Evolutionary conservation across 2,797 vertebrate species (phyloP).

Genomic region (Carduelis carduelis): DNA sequence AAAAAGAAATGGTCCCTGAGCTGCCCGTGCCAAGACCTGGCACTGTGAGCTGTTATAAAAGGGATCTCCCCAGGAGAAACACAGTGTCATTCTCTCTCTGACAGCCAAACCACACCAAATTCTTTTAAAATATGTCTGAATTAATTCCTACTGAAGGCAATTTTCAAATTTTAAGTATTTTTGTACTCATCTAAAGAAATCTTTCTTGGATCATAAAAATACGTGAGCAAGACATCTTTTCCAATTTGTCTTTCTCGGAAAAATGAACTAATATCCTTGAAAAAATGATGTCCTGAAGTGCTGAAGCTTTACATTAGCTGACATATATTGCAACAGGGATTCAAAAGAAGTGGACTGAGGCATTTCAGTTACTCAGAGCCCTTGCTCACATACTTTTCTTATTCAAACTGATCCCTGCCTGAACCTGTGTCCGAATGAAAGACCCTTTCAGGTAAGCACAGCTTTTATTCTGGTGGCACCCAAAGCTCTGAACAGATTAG

Average conservation of each 20-base stretch:
- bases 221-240: fast-evolving
- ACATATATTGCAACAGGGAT: not conserved
- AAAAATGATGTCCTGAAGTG: not conserved
- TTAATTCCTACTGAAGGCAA: not conserved
- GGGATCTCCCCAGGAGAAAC: not conserved
- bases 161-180: not conserved
- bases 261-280: not conserved
- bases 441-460: not conserved
- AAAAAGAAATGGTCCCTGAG: not conserved
- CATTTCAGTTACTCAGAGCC: not conserved
- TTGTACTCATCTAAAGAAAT: not conserved
- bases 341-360: not conserved
- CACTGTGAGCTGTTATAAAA: not conserved
- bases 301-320: not conserved
- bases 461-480: not conserved
- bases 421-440: not conserved
- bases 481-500: not conserved
- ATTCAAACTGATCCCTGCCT: not conserved
- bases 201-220: not conserved
- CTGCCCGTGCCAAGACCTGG: fast-evolving
- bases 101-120: not conserved
- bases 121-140: not conserved
- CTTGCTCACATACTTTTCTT: not conserved
- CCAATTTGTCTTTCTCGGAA: not conserved
- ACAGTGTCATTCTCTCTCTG: not conserved